Evolutionary conservation across 2,888 invertebrate genomes (phyloP).

Genomic region (Pollenia labialis): DNA sequence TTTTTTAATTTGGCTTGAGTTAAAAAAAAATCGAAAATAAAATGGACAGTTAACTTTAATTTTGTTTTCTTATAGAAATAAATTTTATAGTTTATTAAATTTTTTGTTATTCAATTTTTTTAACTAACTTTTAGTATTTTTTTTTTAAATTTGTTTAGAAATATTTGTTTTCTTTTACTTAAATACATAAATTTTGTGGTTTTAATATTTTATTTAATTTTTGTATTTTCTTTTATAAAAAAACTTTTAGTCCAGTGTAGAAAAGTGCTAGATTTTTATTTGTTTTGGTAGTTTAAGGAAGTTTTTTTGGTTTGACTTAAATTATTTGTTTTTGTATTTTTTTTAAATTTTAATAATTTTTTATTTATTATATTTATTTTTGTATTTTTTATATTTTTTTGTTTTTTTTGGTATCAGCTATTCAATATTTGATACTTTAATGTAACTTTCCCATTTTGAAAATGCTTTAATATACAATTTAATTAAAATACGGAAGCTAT

Average conservation of each 20-base stretch:
- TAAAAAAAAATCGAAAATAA: no score
- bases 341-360: constrained; percentile 5
- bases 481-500: no score
- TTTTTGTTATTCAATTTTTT: no score
- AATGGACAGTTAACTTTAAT: no score
- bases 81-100: no score
- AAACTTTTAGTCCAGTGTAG: constrained; percentile 44
- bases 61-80: no score
- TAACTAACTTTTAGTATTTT: neutral
- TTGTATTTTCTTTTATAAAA: constrained; percentile 25
- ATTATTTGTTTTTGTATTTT: neutral
- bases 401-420: neutral
- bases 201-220: neutral
- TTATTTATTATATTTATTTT: neutral
- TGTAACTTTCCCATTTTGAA: neutral
- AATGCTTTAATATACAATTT: no score
- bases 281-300: constrained; percentile 28
- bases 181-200: neutral
- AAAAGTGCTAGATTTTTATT: constrained; percentile 48
- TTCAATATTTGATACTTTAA: neutral
- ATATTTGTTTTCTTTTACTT: constrained; percentile 6
- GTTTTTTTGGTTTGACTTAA: constrained; percentile 27
- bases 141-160: neutral
- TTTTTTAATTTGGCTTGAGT: constrained; percentile 21
- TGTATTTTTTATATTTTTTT: neutral